Evolutionary conservation across 1,140 invertebrate species (phyloP).

Genomic region (Cephus cinctus): DNA sequence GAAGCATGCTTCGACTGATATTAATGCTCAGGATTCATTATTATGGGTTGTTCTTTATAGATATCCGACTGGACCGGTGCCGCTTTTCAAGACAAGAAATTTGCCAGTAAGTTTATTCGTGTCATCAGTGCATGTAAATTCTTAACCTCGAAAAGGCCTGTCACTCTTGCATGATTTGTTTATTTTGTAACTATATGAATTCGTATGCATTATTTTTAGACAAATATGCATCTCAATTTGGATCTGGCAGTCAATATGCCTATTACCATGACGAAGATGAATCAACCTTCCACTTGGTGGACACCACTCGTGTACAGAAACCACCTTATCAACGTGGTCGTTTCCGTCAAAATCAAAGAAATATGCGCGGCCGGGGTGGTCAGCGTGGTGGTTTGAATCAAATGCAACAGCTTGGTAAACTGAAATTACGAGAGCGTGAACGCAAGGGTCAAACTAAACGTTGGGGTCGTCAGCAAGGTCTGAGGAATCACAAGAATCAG

Average conservation of each 20-base stretch:
- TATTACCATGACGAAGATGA: slow-evolving; percentile 99
- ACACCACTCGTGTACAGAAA: slow-evolving; percentile 88
- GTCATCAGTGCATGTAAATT: background rate
- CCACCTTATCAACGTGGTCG: slow-evolving; percentile 87
- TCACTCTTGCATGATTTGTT: background rate
- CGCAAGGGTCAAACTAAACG: slow-evolving; percentile 73
- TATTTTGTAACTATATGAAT: slow-evolving; percentile 3
- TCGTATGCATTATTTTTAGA: slow-evolving; percentile 61
- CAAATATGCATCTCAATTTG: slow-evolving; percentile 95
- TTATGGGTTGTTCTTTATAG: slow-evolving; percentile 56
- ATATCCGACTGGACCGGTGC: slow-evolving; percentile 97
- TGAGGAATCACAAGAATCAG: slow-evolving; percentile 67
- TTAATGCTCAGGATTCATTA: background rate
- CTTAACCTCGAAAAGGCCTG: slow-evolving; percentile 7
- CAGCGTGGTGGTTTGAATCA: slow-evolving; percentile 69
- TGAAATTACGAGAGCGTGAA: slow-evolving; percentile 60
- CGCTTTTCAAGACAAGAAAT: slow-evolving; percentile 93
- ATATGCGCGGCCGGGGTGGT: slow-evolving; percentile 73
- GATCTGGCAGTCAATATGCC: slow-evolving; percentile 91
- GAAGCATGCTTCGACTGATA: background rate
- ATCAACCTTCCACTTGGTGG: slow-evolving; percentile 96
- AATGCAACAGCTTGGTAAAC: slow-evolving; percentile 66
- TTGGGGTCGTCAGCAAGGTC: slow-evolving; percentile 83
- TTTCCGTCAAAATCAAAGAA: slow-evolving; percentile 79
- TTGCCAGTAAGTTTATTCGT: slow-evolving; percentile 74